A percentile compares a stretch with the other conserved stretches of the same genome.
phyloP scores from a whole-genome alignment of 2,888 invertebrate genomes.

The Pollenia amentaria region DNA sequence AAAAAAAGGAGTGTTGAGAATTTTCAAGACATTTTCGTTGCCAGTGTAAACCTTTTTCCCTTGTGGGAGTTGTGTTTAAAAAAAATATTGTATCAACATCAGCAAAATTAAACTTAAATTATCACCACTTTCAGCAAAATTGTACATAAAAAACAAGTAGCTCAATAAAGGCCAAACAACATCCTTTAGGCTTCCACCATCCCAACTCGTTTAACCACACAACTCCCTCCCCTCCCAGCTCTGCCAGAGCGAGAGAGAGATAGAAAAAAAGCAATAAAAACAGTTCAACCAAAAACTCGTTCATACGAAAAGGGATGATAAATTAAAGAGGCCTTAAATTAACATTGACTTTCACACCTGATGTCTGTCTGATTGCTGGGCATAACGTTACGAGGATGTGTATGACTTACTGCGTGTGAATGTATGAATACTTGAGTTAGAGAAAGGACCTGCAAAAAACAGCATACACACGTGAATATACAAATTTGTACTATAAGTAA shows the following conservation, averaged over 20 bases:
- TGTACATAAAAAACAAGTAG: background rate
- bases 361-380: constrained; percentile 38
- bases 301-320: constrained; percentile 33
- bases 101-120: constrained; percentile 44
- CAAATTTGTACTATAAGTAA: background rate
- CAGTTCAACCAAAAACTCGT: background rate
- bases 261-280: background rate
- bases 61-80: background rate
- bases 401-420: background rate
- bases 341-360: constrained; percentile 60
- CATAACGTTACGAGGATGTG: background rate
- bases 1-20: background rate
- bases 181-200: background rate
- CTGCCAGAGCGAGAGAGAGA: background rate
- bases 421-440: background rate
- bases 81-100: constrained; percentile 22
- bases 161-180: constrained; percentile 26
- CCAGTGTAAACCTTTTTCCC: background rate
- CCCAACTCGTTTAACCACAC: background rate
- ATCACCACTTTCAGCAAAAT: background rate
- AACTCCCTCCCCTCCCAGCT: background rate
- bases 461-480: background rate
- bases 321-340: constrained; percentile 53
- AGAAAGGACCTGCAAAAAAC: background rate
- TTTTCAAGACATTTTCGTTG: background rate